Evolutionary conservation across 2,888 invertebrate species (phyloP), one percentile per base, ranked within the genome.

Genomic region (Orchestes rusci): DNA sequence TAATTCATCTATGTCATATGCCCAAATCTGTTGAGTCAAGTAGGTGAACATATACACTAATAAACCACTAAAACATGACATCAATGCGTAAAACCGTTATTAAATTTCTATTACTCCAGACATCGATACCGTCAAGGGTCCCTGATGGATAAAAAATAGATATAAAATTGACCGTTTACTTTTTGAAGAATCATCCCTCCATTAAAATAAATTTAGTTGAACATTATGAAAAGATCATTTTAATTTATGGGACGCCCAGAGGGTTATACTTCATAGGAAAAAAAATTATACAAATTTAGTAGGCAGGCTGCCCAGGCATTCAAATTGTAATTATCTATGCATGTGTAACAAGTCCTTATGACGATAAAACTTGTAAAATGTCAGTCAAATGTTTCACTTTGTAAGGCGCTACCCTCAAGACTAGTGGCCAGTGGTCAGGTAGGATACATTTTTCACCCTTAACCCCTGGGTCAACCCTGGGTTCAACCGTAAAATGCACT

Each of bases 201-300:
- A 60, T 59, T 57, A 56, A 58, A 61, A 60, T 61, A 60, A 60
- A 61, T 61, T 60, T 59, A 60, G 54, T 60, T 53, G 56, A 60
- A 62, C 61, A 61, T 61, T 60, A 62, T 61, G 59, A 61, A 59
- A 59, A 55, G 59, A 58, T 59, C 60, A 57, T 59, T 62, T 62
- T 60, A 61, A 62, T 62, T 62, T 62, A 60, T 58, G 58, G 19
- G n/a, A 13, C 8, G 12, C 30, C 30, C 10, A 23, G n/a, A n/a
- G n/a, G n/a, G n/a, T n/a, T n/a, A n/a, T n/a, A n/a, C n/a, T n/a
- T 40, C 48, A 39, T 34, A 43, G 39, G 47, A 53, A 55, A 55
- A 45, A 50, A 56, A 59, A 55, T 50, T 53, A 50, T 61, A 63
- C 60, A 62, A 64, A 64, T 63, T 65, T 60, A 54, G 59, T 58